Base-by-base conservation (phyloP, 2,113 vertebrate species). In the Toxostoma redivivum region DNA sequence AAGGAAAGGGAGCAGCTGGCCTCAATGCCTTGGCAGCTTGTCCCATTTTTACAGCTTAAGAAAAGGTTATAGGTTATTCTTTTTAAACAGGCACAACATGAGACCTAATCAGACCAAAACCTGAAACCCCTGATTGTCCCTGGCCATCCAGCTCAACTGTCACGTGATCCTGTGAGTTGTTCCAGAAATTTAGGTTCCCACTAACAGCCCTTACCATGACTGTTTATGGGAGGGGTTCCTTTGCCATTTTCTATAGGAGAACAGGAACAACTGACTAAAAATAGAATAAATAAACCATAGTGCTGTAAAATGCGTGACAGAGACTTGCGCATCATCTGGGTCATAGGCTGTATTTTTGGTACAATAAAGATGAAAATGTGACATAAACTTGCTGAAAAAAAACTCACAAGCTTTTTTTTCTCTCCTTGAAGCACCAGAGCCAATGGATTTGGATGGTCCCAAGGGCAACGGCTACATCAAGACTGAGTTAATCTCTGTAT, bases 401-500 rank as follows among this genome's bases (percentile, higher is more conserved):
- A n/a, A 14, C 2, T 2, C 24, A 72, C 7, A 81, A 67, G 3
- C 4, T 6, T 12, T 18, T 13, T 7, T 7, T 28, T n/a, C 76
- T n/a, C 86, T 96, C 53, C 93, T 81, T 78, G 40, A 88, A 99
- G 99, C 98, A 50, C 85, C 97, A 25, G 99, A 99, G 84, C 99
- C 99, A 5, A 99, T 99, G 99, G 99, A 99, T 78, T 97, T 99
- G 53, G 99, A 99, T 65, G 97, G 97, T 78, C 97, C 97, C 9
- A 97, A 97, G 60, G 98, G 97, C 83, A 98, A 95, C 0, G 99
- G 99, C 81, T 99, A 99, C 97, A 99, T 99, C 98, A 99, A 98
- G 97, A 99, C 99, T 2, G 99, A 99, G 81, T 97, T 99, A 96
- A 99, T 99, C 85, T 99, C 99, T 4, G 98, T 99, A 56, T 99